These are phyloP conservation scores for Callipepla squamata DNA, from an alignment of 2,113 vertebrate genomes.

Conservation along the genomic window DNA sequence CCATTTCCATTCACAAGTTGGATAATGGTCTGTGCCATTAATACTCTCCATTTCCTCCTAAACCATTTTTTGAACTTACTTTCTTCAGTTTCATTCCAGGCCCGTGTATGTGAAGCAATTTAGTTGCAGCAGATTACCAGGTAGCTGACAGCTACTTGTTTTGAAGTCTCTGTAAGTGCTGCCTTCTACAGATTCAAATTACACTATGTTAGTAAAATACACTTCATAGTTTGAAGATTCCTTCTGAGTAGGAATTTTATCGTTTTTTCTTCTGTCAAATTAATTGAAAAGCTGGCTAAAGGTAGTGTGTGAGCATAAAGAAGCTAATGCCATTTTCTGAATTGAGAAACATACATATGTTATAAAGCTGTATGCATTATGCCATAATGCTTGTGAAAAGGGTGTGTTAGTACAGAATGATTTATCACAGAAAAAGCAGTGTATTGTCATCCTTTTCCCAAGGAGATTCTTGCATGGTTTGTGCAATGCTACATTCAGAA, in stretches of 20 bases:
- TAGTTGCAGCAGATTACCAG: background rate
- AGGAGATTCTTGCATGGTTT: background rate
- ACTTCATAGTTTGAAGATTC: background rate
- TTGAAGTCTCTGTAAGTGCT: background rate
- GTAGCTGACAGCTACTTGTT: background rate
- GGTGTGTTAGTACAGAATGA: background rate
- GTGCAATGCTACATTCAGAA: slow-evolving; percentile 16
- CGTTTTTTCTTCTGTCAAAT: background rate
- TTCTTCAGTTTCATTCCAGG: background rate
- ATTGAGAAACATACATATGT: background rate
- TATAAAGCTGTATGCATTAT: background rate
- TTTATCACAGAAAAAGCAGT: background rate
- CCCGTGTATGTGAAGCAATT: background rate
- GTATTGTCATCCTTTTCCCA: background rate
- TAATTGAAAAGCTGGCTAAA: background rate
- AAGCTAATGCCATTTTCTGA: background rate
- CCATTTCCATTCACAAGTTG: background rate
- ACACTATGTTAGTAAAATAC: background rate
- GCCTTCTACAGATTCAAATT: background rate
- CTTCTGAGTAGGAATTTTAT: background rate
- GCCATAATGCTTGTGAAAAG: background rate
- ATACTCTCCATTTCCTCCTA: background rate
- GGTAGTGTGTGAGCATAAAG: background rate
- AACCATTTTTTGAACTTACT: background rate
- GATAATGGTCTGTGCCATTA: background rate